Conservation (phyloP, 2,113 vertebrate genomes). For the Noturus placidus region DNA sequence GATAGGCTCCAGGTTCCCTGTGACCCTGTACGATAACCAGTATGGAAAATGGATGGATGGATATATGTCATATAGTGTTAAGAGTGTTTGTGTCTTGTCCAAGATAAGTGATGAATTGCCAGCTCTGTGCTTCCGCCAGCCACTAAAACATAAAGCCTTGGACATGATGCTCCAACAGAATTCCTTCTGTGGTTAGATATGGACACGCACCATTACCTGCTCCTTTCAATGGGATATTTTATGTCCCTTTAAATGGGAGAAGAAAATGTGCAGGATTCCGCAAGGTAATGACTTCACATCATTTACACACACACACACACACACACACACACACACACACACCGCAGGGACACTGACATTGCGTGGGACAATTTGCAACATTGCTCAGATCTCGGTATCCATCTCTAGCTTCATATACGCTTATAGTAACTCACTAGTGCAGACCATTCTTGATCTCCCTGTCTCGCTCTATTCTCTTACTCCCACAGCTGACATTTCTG, state of each 20-base stretch:
- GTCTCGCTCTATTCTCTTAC: constrained; percentile 10
- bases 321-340: neutral
- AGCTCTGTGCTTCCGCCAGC: constrained; percentile 18
- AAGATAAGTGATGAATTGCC: neutral
- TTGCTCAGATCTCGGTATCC: neutral
- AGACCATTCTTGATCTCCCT: neutral
- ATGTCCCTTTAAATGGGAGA: constrained; percentile 27
- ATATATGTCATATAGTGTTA: too few relatives aligned
- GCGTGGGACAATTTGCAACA: neutral
- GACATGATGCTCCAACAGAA: constrained; percentile 31
- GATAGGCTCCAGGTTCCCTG: too few relatives aligned
- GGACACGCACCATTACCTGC: constrained; percentile 40
- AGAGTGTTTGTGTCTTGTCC: neutral
- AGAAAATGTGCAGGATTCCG: constrained; percentile 29
- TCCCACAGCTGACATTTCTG: constrained; percentile 47
- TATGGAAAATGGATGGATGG: too few relatives aligned
- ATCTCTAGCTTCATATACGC: neutral
- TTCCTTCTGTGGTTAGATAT: constrained; percentile 11
- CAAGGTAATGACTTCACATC: constrained; percentile 33
- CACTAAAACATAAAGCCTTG: constrained; percentile 42
- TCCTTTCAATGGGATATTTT: constrained; percentile 7
- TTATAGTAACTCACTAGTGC: neutral
- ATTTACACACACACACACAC: constrained; percentile 1
- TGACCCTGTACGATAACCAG: too few relatives aligned
- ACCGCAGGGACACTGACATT: neutral